Base-by-base conservation (phyloP, 2,113 vertebrate genomes). In the Dissostichus mawsoni region DNA sequence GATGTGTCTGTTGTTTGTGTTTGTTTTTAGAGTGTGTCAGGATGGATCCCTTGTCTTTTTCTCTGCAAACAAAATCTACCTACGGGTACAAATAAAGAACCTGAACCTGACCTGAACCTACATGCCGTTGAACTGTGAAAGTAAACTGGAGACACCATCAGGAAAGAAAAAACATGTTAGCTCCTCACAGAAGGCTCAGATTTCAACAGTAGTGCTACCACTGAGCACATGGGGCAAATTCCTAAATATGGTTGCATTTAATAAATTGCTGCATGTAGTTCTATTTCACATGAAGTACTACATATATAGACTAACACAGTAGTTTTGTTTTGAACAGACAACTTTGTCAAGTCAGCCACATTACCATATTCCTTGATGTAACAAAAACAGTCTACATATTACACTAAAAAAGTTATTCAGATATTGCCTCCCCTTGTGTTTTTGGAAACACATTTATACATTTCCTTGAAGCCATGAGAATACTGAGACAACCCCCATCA, bases 41-140 rank as follows among this genome's bases (percentile, higher is more conserved):
- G 29, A 29, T 29, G 29, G 29, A 29, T 29, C 29, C 29, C 29
- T 29, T 29, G 29, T 29, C 29, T 29, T 29, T 29, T 4, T 29
- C 29, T 29, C 29, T 29, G 29, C 29, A 29, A 29, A 29, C 29
- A 29, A 29, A 29, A 29, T 29, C 29, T 29, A 29, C 29, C 29
- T 29, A 29, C 29, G 29, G 29, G 29, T 29, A 29, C 29, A 29
- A 29, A 29, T 4, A 29, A 29, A 29, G 29, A 29, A 29, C 29
- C 29, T 29, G 29, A 29, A 3, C 29, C 3, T 3, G 3, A 70
- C 33, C 17, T 78, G 50, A 29, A 29, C 29, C 29, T 29, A 29
- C 50, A 18, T 4, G 76, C 56, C 36, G 47, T 17, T 36, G 50
- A 59, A 65, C 52, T 50, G 69, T 57, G 51, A 23, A 23, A 70